Evolutionary conservation across 2,888 invertebrate genomes (phyloP), one percentile per base, ranked within the genome.

Genomic region (Eupithecia tripunctaria): DNA sequence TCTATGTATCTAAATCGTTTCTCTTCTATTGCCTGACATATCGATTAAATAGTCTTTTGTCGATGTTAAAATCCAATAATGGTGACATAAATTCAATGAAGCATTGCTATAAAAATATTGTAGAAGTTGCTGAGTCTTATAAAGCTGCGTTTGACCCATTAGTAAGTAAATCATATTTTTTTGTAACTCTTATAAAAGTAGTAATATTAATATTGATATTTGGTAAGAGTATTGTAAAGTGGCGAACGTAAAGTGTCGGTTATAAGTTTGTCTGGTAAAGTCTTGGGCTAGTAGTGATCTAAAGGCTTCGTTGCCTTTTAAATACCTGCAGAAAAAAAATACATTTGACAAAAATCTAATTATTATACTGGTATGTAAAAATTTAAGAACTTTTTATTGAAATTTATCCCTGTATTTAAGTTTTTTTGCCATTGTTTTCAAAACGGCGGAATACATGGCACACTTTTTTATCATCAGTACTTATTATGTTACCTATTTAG

Each of bases 71-170:
- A 32, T 32, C 29, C 18, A n/a, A 62, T 10, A 36, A 62, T 32
- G n/a, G 0, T 1, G 32, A 36, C n/a, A 62, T 62, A 5, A 62
- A n/a, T 10, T 62, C 32, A 2, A 62, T 62, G 32, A 29, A 10
- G 3, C 10, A 10, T 62, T 32, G 7, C n/a, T 62, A 62, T 36
- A 32, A 62, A 62, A 36, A 32, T n/a, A 62, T 62, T 32, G 62
- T 62, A n/a, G 62, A 62, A n/a, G 32, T 62, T 18, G 62, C 62
- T 7, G 62, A 62, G 32, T 36, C 62, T 14, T 62, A 62, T 32
- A 62, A 62, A 62, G 32, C 29, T 32, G 62, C 62, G 32, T 62
- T 62, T 62, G 62, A 62, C n/a, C 62, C 62, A 10, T 62, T 62
- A 36, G 62, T 62, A 62, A 62, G 62, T 62, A 3, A 51, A 21